These are phyloP conservation scores for Atrichornis clamosus DNA, from an alignment of 2,113 vertebrate species.

Conservation along the genomic window DNA sequence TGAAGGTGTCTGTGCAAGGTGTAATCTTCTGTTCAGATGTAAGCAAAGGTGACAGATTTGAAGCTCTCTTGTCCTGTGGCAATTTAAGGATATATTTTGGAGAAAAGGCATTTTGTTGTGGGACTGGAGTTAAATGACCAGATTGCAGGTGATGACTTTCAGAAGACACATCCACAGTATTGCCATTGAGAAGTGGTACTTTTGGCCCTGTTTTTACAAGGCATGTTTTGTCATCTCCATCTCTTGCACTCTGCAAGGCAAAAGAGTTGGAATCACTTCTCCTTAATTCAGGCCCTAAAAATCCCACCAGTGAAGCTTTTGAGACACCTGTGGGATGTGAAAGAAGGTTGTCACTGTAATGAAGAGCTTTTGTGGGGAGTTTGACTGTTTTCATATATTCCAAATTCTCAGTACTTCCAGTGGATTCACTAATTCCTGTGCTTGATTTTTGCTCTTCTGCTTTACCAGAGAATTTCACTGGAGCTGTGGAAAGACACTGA, in stretches of 20 bases:
- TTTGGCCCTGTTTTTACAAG: background rate
- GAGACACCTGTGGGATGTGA: background rate
- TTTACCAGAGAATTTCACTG: background rate
- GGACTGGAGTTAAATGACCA: background rate
- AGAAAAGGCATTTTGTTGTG: constrained; percentile 37
- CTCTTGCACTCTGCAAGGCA: background rate
- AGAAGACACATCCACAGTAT: background rate
- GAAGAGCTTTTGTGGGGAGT: background rate
- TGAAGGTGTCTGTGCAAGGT: background rate
- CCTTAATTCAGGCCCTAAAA: background rate
- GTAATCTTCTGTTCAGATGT: background rate
- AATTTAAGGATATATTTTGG: constrained; percentile 78
- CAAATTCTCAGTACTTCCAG: background rate
- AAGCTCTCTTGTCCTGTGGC: constrained; percentile 12
- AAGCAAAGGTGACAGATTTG: background rate
- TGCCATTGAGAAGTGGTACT: background rate
- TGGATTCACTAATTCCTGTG: background rate
- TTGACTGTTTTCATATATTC: background rate
- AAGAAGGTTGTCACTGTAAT: background rate
- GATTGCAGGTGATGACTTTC: background rate
- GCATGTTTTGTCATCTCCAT: background rate
- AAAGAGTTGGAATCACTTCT: background rate
- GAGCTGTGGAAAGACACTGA: background rate
- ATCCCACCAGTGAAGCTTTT: background rate
- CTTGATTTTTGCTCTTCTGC: background rate